Base-by-base conservation (phyloP, 2,888 invertebrate genomes). In the Callinectes sapidus region DNA sequence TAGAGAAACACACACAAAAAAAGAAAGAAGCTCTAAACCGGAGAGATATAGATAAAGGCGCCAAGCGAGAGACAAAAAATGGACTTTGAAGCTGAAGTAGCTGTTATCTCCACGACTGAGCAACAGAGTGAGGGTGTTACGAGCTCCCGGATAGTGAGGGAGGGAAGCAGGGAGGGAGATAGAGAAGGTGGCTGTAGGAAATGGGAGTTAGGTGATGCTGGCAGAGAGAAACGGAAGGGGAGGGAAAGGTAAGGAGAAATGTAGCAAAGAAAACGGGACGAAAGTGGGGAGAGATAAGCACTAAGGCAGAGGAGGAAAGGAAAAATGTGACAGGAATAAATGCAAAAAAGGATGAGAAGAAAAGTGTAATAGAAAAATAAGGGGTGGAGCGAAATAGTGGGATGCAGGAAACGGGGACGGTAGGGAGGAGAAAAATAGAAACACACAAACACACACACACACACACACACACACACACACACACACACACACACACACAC, bases 1-100 rank as follows among this genome's bases (percentile, higher is more conserved):
- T 2, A 81, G 32, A 81, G n/a, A 35, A 81, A 81, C 81, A 35
- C 48, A 48, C 42, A 42, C n/a, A 42, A 13, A 81, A 81, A 81
- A 35, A 81, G 35, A 35, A 81, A 18, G 14, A 81, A 81, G 81
- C 81, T 35, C 81, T 81, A 81, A 35, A 81, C 81, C 35, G 81
- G 81, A 81, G 81, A 35, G 81, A 81, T 81, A 81, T 81, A 81
- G 81, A 81, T 81, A 81, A 81, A 81, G 81, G 81, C 81, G 35
- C 14, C 35, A 81, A 81, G 35, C 81, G 81, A 35, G 81, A 81
- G 81, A 81, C 35, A 81, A 81, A 81, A 71, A 81, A 81, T 81
- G 81, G 81, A 81, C 81, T 81, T 81, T 81, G 81, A 81, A 81
- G 81, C 81, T 81, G 81, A 81, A 81, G 81, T 81, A 81, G 81